Conservation (phyloP, 2,888 invertebrate species). For the Plebejus argus region DNA sequence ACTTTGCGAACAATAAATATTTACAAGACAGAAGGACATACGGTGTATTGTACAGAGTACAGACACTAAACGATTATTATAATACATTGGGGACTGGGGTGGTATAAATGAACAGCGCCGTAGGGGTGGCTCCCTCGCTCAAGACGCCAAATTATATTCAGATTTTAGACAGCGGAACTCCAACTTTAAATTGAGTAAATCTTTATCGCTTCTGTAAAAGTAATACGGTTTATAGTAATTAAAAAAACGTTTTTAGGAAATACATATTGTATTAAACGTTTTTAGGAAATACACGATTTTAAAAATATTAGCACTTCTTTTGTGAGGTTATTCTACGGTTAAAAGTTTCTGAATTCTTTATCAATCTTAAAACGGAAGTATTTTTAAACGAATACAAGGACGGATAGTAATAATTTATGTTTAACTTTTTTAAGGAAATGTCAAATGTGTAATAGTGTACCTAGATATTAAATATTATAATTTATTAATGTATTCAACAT, state of each 20-base stretch:
- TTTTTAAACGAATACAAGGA: background rate
- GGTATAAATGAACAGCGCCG: background rate
- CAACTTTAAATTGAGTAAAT: conserved; percentile 17
- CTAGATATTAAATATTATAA: background rate
- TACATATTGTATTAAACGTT: too few species aligned
- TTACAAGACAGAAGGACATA: background rate
- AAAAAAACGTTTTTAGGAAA: background rate
- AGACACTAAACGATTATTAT: conserved; percentile 18
- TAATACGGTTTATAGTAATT: background rate
- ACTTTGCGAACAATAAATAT: background rate
- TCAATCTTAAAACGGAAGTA: background rate
- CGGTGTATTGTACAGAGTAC: background rate
- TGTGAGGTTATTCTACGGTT: background rate
- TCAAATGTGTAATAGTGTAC: background rate
- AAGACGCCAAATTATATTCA: conserved; percentile 21
- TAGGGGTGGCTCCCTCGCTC: background rate
- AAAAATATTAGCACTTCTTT: too few species aligned
- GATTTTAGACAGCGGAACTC: background rate
- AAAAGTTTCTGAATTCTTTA: background rate
- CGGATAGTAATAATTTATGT: background rate
- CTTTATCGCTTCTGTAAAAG: background rate
- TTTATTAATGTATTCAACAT: background rate
- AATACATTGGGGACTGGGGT: conserved; percentile 16
- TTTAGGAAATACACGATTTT: background rate
- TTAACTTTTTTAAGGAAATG: background rate